Evolutionary conservation across 2,797 vertebrate species (phyloP).

Genomic region (Saxicola maurus): DNA sequence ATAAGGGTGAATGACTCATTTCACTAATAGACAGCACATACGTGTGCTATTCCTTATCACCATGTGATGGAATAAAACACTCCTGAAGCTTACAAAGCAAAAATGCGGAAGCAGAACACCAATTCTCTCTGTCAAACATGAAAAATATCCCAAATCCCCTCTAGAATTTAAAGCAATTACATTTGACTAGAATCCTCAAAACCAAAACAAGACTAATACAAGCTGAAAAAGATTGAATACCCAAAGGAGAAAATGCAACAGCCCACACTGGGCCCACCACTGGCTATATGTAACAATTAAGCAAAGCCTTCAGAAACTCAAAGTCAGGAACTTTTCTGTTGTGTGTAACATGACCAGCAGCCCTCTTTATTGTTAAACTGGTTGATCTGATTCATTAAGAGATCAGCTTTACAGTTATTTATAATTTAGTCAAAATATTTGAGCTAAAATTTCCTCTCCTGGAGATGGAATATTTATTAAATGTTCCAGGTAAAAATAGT

Average conservation of each 20-base stretch:
- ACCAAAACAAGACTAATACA: background rate
- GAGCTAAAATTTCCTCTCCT: constrained; percentile 19
- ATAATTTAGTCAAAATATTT: constrained; percentile 42
- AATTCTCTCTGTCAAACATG: background rate
- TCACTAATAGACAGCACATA: background rate
- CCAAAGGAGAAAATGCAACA: background rate
- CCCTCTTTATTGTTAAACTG: background rate
- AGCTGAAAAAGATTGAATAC: background rate
- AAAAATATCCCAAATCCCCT: background rate
- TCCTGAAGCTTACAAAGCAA: background rate
- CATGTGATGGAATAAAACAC: background rate
- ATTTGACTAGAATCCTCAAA: background rate
- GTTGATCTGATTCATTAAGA: background rate
- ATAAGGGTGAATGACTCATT: background rate
- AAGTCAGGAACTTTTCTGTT: background rate
- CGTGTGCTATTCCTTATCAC: background rate
- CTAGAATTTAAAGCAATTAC: background rate
- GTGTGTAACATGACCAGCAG: background rate
- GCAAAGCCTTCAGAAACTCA: background rate
- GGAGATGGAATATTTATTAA: constrained; percentile 17
- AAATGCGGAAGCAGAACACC: background rate
- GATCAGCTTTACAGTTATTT: constrained; percentile 1
- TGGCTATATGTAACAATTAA: background rate
- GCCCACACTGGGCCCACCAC: background rate
- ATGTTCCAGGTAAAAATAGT: constrained; percentile 44